phyloP scores from a whole-genome alignment of 2,888 invertebrate species.

The Thereva unica region DNA sequence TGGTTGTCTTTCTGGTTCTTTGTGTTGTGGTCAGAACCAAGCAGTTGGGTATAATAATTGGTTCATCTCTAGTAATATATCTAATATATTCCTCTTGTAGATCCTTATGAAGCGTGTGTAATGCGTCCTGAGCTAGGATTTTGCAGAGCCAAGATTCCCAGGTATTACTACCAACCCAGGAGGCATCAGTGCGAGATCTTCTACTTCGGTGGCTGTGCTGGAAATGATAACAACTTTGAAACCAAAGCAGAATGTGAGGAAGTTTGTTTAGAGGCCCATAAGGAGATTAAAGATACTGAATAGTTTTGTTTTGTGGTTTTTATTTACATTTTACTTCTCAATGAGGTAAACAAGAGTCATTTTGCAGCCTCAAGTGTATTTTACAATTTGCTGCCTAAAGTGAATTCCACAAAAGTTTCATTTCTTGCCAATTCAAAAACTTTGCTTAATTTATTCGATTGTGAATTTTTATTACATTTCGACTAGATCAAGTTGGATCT shows the following conservation, averaged over 20 bases:
- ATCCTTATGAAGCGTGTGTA: conserved; percentile 65
- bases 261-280: conserved; percentile 1
- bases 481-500: too few relatives aligned
- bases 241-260: conserved; percentile 64
- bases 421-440: too few relatives aligned
- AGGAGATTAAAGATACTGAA: conserved; percentile 2
- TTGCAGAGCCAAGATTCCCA: conserved; percentile 71
- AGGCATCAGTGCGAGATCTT: conserved; percentile 63
- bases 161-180: conserved; percentile 73
- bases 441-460: too few relatives aligned
- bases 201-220: conserved; percentile 73
- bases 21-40: neutral
- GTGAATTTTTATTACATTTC: too few relatives aligned
- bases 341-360: too few relatives aligned
- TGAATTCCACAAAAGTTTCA: too few relatives aligned
- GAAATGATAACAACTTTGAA: conserved; percentile 76
- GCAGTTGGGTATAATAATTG: conserved; percentile 8
- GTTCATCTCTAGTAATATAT: neutral
- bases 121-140: conserved; percentile 71
- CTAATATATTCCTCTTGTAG: conserved; percentile 37
- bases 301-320: conserved; percentile 10
- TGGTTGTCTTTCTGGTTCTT: conserved; percentile 1
- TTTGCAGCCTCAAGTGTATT: too few relatives aligned
- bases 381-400: too few relatives aligned
- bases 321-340: neutral